A percentile compares a stretch with the other conserved stretches of the same genome.
These are phyloP conservation scores for Tinamus major DNA, from an alignment of 2,797 vertebrate species.

Conservation along the genomic window DNA sequence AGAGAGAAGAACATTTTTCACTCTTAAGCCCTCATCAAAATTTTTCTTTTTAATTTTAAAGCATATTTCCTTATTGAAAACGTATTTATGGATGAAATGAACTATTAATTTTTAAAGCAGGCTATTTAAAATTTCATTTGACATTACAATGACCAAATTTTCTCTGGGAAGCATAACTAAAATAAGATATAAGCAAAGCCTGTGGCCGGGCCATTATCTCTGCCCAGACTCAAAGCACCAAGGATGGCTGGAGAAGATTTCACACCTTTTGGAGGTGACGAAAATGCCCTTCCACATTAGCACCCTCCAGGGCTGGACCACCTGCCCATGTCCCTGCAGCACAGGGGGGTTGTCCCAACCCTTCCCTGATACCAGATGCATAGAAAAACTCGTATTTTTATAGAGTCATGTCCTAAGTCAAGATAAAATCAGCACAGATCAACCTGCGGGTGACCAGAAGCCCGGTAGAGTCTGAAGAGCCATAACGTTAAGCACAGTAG, in stretches of 20 bases:
- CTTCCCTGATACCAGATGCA: neutral
- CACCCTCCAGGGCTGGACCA: neutral
- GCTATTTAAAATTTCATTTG: neutral
- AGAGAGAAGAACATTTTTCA: neutral
- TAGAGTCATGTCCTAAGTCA: neutral
- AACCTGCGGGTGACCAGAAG: neutral
- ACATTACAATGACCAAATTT: neutral
- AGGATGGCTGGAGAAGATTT: neutral
- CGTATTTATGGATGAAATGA: neutral
- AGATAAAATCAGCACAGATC: neutral
- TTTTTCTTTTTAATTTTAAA: neutral
- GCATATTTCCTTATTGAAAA: neutral
- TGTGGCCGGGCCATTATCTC: neutral
- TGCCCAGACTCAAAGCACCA: neutral
- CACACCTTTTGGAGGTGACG: neutral
- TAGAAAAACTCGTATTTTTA: neutral
- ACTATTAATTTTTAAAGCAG: neutral
- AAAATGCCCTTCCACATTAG: neutral
- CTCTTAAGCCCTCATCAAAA: neutral
- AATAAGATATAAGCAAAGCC: neutral
- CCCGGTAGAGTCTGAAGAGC: neutral
- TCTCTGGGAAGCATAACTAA: neutral
- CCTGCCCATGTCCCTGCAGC: neutral
- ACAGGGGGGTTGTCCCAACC: neutral
- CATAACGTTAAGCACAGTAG: neutral